Evolutionary conservation across 2,113 vertebrate species (phyloP).

Genomic region (Leptodactylus fuscus): DNA sequence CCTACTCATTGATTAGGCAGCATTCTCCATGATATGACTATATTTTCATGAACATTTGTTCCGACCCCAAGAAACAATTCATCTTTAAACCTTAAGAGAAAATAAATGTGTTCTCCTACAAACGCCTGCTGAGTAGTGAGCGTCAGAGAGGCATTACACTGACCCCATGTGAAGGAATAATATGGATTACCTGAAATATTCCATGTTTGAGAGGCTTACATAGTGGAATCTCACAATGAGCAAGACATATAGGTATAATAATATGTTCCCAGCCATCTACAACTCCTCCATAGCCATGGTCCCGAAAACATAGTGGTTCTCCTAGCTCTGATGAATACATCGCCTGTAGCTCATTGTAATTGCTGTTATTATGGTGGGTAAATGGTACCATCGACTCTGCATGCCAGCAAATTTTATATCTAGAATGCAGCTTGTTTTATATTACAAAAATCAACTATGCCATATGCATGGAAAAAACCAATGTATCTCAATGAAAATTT

Average conservation of each 20-base stretch:
- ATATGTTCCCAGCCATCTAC: conserved; percentile 9
- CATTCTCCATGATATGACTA: background rate
- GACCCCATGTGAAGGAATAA: background rate
- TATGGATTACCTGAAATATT: background rate
- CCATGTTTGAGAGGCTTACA: background rate
- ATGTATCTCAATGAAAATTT: background rate
- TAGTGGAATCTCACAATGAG: background rate
- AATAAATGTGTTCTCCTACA: too few relatives aligned
- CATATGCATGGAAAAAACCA: background rate
- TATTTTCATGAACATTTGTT: too few relatives aligned
- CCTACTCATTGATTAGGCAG: background rate
- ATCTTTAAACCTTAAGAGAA: too few relatives aligned
- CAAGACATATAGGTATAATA: conserved; percentile 40
- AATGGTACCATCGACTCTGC: conserved; percentile 23
- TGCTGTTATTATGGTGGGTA: conserved; percentile 46
- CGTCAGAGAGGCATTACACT: background rate
- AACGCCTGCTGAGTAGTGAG: background rate
- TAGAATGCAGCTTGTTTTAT: background rate
- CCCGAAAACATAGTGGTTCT: background rate
- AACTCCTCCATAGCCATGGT: background rate
- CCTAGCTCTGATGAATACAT: conserved; percentile 16
- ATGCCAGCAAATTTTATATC: background rate
- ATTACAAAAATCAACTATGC: background rate
- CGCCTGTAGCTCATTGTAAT: conserved; percentile 45
- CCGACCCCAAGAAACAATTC: too few relatives aligned